A percentile compares a stretch with the other conserved stretches of the same genome.
phyloP scores from a whole-genome alignment of 1,140 invertebrate genomes.

The Heliconius eleuchia region DNA sequence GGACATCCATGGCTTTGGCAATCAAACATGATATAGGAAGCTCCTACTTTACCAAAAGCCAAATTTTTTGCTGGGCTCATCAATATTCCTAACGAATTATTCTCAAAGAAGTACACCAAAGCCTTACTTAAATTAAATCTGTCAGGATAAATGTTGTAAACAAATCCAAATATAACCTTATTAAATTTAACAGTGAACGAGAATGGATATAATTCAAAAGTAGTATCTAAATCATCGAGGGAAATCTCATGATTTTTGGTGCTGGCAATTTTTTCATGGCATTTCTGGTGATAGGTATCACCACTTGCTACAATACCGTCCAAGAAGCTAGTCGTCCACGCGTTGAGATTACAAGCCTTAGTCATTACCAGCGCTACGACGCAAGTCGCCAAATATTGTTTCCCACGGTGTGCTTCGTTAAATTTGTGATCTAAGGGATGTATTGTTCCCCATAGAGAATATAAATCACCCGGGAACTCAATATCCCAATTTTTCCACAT shows the following conservation, averaged over 20 bases:
- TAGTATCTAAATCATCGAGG: constrained; percentile 80
- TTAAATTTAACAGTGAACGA: constrained; percentile 82
- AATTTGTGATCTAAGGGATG: constrained; percentile 81
- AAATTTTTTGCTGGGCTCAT: constrained; percentile 79
- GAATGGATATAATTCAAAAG: constrained; percentile 82
- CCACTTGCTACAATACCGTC: constrained; percentile 83
- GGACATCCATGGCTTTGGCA: constrained; percentile 83
- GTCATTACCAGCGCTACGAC: constrained; percentile 82
- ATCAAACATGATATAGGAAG: constrained; percentile 85
- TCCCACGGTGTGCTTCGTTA: constrained; percentile 68
- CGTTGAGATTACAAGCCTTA: constrained; percentile 81
- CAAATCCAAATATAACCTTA: constrained; percentile 82
- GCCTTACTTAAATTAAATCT: constrained; percentile 84
- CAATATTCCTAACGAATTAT: constrained; percentile 79
- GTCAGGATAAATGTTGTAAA: constrained; percentile 81
- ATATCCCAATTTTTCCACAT: constrained; percentile 83
- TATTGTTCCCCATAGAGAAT: constrained; percentile 82
- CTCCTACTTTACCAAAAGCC: constrained; percentile 81
- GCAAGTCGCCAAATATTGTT: constrained; percentile 82
- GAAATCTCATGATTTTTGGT: constrained; percentile 65
- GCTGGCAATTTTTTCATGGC: constrained; percentile 67
- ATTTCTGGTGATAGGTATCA: constrained; percentile 78
- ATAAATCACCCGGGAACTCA: constrained; percentile 83
- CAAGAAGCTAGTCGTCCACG: constrained; percentile 83
- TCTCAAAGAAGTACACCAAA: constrained; percentile 83